These are phyloP conservation scores for Marmota monax DNA, from an alignment of 2,113 vertebrate species.

Conservation along the genomic window DNA sequence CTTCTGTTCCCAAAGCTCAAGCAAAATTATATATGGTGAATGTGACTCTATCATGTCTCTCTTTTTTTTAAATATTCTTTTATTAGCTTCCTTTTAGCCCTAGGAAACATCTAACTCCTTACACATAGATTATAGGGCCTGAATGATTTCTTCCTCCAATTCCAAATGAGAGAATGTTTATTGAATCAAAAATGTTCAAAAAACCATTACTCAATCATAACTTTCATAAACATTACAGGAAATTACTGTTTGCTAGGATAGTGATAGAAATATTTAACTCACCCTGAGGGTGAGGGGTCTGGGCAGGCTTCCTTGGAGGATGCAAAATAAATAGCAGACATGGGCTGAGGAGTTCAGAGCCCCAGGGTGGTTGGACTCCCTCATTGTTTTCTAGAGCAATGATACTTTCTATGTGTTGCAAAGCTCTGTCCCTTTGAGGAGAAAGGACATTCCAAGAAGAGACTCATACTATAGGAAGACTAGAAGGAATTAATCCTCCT, in stretches of 20 bases:
- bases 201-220: neutral
- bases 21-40: neutral
- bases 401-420: neutral
- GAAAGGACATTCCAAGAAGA: neutral
- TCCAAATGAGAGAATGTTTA: neutral
- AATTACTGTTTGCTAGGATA: neutral
- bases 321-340: neutral
- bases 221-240: neutral
- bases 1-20: neutral
- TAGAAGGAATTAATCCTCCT: neutral
- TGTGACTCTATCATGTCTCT: neutral
- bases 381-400: neutral
- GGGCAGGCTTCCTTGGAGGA: neutral
- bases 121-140: neutral
- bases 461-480: neutral
- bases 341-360: rapidly evolving
- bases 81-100: neutral
- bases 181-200: neutral
- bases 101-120: neutral
- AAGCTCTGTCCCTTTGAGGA: neutral
- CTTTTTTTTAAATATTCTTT: neutral
- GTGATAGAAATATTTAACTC: neutral
- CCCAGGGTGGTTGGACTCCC: neutral
- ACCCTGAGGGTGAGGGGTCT: neutral
- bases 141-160: neutral